phyloP scores from a whole-genome alignment of 2,888 invertebrate genomes.

The Brachynemurus nebulosus region DNA sequence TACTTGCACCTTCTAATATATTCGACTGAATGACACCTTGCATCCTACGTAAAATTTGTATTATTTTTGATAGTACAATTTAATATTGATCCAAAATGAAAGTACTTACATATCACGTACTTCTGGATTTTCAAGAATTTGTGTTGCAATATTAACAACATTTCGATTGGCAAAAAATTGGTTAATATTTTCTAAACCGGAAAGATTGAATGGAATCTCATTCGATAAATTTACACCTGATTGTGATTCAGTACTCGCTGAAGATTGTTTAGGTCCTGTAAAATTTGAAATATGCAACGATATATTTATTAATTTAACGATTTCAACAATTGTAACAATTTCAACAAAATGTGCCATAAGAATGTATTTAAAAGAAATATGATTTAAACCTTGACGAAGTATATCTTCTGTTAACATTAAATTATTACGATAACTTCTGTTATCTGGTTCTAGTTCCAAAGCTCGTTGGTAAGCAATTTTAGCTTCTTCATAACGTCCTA shows the following conservation, averaged over 20 bases:
- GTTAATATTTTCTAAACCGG: slow-evolving; percentile 32
- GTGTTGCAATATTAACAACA: slow-evolving; percentile 70
- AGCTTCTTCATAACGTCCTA: slow-evolving; percentile 73
- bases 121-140: slow-evolving; percentile 71
- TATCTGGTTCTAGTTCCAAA: slow-evolving; percentile 79
- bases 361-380: background rate
- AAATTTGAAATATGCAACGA: too few relatives aligned
- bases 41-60: background rate
- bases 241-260: too few relatives aligned
- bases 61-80: background rate
- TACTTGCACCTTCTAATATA: slow-evolving; percentile 21
- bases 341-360: too few relatives aligned
- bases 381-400: slow-evolving; percentile 21
- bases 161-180: slow-evolving; percentile 67
- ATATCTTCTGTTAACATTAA: slow-evolving; percentile 67
- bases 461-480: slow-evolving; percentile 78
- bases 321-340: too few relatives aligned
- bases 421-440: slow-evolving; percentile 80
- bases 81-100: too few relatives aligned
- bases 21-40: background rate
- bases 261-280: too few relatives aligned
- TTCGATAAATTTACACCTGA: too few relatives aligned
- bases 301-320: too few relatives aligned
- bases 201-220: too few relatives aligned
- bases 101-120: slow-evolving; percentile 58